Conservation (phyloP, 1,140 invertebrate genomes). For the Dendrolimus punctatus region DNA sequence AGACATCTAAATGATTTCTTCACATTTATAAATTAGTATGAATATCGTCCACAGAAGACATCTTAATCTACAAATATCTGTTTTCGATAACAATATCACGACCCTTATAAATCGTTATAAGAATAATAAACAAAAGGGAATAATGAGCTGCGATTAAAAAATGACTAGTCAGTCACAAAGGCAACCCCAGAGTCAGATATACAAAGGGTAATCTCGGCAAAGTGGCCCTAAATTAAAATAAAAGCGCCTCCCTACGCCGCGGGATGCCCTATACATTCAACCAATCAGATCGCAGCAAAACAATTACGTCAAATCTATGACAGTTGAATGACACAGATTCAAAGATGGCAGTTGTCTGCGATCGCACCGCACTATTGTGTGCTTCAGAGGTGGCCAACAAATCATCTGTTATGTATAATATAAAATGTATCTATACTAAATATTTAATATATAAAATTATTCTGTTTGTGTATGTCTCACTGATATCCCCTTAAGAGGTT, state of each 20-base stretch:
- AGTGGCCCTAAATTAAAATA: constrained; percentile 57
- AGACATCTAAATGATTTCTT: no score
- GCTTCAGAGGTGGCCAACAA: no score
- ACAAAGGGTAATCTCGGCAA: constrained; percentile 56
- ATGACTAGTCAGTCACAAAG: constrained; percentile 56
- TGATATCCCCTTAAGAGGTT: background rate
- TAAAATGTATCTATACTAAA: no score
- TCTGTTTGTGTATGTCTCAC: background rate
- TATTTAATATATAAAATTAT: no score
- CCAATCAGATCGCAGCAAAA: constrained; percentile 35
- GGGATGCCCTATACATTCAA: constrained; percentile 15
- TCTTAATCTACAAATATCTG: no score
- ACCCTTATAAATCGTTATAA: background rate
- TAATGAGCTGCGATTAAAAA: constrained; percentile 56
- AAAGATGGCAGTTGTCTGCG: constrained; percentile 52
- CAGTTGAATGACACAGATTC: constrained; percentile 45
- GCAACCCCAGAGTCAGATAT: constrained; percentile 47
- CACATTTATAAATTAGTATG: no score
- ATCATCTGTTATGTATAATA: no score
- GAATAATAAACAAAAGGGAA: constrained; percentile 11
- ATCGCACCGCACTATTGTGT: no score
- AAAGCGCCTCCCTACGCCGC: constrained; percentile 44
- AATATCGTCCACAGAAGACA: no score
- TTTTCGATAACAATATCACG: background rate
- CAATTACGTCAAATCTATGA: constrained; percentile 33